Evolutionary conservation across 2,888 invertebrate genomes (phyloP).

Genomic region (Augiades crinisus): DNA sequence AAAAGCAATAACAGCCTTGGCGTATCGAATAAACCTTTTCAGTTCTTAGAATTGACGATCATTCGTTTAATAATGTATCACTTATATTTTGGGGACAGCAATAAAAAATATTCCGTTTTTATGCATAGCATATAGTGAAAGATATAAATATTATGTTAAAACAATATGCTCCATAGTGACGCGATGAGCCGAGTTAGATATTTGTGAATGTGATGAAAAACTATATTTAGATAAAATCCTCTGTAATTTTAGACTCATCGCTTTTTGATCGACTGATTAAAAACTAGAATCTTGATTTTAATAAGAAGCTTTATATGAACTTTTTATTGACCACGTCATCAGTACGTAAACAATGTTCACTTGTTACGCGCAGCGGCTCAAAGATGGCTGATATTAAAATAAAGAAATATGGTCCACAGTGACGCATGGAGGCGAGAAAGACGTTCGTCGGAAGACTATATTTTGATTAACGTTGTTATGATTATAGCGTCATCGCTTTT

Average conservation of each 20-base stretch:
- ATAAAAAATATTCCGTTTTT: background rate
- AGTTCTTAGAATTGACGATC: background rate
- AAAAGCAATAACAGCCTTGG: too few relatives aligned
- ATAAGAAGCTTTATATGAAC: too few relatives aligned
- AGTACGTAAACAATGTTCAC: slow-evolving; percentile 22
- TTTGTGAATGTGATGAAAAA: too few relatives aligned
- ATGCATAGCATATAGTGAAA: too few relatives aligned
- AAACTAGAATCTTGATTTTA: background rate
- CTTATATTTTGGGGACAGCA: too few relatives aligned
- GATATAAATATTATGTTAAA: too few relatives aligned
- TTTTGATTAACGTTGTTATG: slow-evolving; percentile 13
- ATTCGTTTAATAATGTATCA: too few relatives aligned
- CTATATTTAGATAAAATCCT: too few relatives aligned
- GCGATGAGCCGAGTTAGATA: too few relatives aligned
- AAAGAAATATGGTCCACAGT: slow-evolving; percentile 20
- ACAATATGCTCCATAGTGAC: too few relatives aligned
- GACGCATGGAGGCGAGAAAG: slow-evolving; percentile 31
- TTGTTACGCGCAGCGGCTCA: slow-evolving; percentile 2
- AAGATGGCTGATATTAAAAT: slow-evolving; percentile 12
- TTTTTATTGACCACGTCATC: slow-evolving; percentile 9
- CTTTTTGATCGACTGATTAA: too few relatives aligned
- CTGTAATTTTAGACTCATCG: too few relatives aligned
- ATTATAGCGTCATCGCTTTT: slow-evolving; percentile 16
- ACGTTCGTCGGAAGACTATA: slow-evolving; percentile 17
- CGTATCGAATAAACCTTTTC: background rate